phyloP scores from a whole-genome alignment of 2,113 vertebrate genomes.

The Halcyon senegalensis region DNA sequence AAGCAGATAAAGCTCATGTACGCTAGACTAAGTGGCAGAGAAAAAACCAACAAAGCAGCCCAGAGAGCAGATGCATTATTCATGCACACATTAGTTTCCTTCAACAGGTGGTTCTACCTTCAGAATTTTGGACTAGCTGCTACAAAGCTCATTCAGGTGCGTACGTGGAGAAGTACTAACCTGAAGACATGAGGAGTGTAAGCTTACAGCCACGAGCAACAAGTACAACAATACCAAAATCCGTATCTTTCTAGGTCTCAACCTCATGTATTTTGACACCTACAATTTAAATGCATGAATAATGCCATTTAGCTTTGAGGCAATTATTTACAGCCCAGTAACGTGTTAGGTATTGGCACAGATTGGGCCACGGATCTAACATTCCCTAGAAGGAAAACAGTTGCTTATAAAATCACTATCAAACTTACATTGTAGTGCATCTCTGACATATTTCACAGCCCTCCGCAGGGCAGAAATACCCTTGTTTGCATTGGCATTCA shows the following conservation, averaged over 20 bases:
- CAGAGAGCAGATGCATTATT: background rate
- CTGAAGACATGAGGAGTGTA: background rate
- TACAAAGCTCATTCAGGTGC: background rate
- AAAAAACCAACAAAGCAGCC: background rate
- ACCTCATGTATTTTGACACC: background rate
- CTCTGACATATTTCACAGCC: slow-evolving; percentile 49
- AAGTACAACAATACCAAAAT: background rate
- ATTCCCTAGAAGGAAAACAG: background rate
- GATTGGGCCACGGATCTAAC: background rate
- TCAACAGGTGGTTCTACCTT: background rate
- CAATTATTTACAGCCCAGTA: background rate
- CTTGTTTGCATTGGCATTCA: slow-evolving; percentile 40
- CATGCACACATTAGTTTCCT: background rate
- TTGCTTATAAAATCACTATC: background rate
- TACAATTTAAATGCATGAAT: background rate
- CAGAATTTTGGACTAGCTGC: background rate
- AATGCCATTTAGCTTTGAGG: background rate
- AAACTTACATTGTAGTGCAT: slow-evolving; percentile 15
- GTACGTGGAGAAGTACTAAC: background rate
- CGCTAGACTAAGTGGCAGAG: background rate
- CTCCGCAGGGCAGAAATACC: slow-evolving; percentile 7
- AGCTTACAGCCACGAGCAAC: background rate
- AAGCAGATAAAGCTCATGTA: background rate
- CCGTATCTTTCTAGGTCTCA: fast-evolving
- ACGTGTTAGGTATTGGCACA: background rate